Base-by-base conservation (phyloP, 64 coral and sea anemone species). In the Montipora sp. region DNA sequence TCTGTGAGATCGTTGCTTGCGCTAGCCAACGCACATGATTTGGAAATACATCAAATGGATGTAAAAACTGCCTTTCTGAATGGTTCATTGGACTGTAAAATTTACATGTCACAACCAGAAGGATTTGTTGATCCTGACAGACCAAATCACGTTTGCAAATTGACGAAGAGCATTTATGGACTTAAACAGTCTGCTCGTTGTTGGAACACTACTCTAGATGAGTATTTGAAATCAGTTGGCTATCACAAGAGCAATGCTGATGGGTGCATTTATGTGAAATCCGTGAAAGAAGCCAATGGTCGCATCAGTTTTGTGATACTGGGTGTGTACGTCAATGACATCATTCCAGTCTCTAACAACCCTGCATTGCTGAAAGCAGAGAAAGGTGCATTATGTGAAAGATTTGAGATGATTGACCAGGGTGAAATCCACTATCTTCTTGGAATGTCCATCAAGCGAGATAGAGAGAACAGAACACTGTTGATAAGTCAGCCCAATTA, bases 21-120 rank as follows among this genome's bases (percentile, higher is more conserved):
- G 8, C 60, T 91, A 75, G 1, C 19, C 51, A 79, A 47, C 80
- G 88, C 58, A 61, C 10, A 66, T 90, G 60, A 90, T 5, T 66
- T 90, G 76, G 23, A 16, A 67, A 83, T 91, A 55, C 78, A 91
- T 48, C 89, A 91, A 73, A 91, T 91, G 89, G 89, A 73, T 91
- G 89, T 91, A 74, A 91, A 91, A 75, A 91, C 89, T 91, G 89
- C 89, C 51, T 91, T 91, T 83, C 68, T 91, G 45, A 90, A 90
- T 67, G 88, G 77, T 24, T 78, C 55, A 78, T 90, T 90, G 55
- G 88, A 90, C 20, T 90, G 88, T 66, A 21, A 91, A 48, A 91
- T 91, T 91, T 91, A 91, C 80, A 91, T 91, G 89, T 71, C 89
- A 51, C 89, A 91, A 66, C 89, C 89, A 58, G 89, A 91, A 91